phyloP scores from a whole-genome alignment of 2,888 invertebrate species.

The Mimumesa dahlbomi region DNA sequence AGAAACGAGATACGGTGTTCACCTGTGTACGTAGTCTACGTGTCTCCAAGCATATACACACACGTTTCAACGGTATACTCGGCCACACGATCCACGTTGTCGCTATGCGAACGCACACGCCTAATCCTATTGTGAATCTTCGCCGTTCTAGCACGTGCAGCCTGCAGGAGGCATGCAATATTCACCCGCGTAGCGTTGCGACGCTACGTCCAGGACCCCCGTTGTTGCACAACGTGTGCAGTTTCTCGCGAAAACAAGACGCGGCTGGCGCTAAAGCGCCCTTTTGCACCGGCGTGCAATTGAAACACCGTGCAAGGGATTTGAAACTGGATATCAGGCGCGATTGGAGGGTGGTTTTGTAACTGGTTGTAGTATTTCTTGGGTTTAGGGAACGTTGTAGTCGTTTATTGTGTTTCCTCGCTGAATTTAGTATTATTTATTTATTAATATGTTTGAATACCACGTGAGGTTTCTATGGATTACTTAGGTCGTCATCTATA shows the following conservation, averaged over 20 bases:
- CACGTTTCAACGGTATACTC: neutral
- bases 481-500: no score
- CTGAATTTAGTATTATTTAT: no score
- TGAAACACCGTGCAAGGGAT: conserved; percentile 33
- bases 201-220: conserved; percentile 10
- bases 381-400: no score
- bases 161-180: conserved; percentile 10
- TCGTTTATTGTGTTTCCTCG: no score
- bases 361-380: neutral
- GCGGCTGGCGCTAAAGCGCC: conserved; percentile 27
- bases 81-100: neutral
- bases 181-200: conserved; percentile 12
- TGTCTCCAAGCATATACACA: neutral
- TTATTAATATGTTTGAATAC: no score
- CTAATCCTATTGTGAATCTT: conserved; percentile 7
- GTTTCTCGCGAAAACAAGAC: conserved; percentile 38
- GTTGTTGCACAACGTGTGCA: conserved; percentile 16
- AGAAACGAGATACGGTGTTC: conserved; percentile 26
- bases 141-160: conserved; percentile 36
- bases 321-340: no score
- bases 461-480: no score
- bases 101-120: conserved; percentile 4
- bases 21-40: neutral
- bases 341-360: conserved; percentile 7
- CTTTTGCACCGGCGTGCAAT: conserved; percentile 31